Evolutionary conservation across 2,113 vertebrate species (phyloP), one percentile per base, ranked within the genome.

Genomic region (Pao palembangensis): DNA sequence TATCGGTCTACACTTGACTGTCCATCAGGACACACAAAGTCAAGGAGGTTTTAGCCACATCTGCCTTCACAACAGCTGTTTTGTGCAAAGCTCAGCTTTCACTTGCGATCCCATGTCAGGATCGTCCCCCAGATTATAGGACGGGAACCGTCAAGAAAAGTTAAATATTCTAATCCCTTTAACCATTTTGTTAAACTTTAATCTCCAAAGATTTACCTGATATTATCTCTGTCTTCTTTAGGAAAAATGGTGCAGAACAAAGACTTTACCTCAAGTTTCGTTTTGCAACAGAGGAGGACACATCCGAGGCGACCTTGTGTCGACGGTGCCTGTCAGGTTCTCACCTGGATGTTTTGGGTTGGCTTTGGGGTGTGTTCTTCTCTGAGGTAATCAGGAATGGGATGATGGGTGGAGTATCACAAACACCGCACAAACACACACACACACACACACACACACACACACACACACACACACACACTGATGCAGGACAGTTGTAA

Each of bases 191-290:
- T 38, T 38, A 38, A 2, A 13, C 1, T 43, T 5, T 51, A 11
- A 51, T 17, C 16, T 16, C 43, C 14, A 16, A 16, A 44, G 16
- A 44, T 44, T 12, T 15, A 5, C 43, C 43, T n/a, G 23, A 54
- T 61, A 17, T 42, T 16, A 10, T 1, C 19, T n/a, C 8, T n/a
- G 5, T 10, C 44, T 47, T 58, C 16, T 47, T 59, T 2, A 44
- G 43, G 5, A 13, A 12, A 44, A 14, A 44, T 38, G 34, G 3
- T 17, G 2, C 19, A 51, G 11, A 57, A 8, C 58, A 51, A 69
- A 3, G 17, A 16, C 5, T 78, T 79, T 81, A 84, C 85, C 80
- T 69, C 44, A 5, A 15, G 48, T 19, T 12, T 3, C 10, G 34
- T 38, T 12, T 38, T 12, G 8, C 34, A 11, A 1, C 1, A 12